Conservation (phyloP, 2,113 vertebrate species). For the Clupea harengus region DNA sequence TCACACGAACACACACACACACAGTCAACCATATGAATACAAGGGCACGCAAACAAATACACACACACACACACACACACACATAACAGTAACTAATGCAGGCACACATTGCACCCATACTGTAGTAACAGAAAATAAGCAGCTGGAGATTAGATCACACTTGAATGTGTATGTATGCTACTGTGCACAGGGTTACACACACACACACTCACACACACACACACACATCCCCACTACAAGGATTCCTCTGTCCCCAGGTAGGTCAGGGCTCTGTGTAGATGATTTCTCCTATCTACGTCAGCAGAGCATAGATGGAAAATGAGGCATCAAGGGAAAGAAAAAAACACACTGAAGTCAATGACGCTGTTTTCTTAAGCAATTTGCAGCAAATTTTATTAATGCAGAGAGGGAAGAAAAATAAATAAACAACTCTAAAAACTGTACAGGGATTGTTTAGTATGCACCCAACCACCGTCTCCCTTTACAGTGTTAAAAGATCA, state of each 20-base stretch:
- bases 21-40: not conserved
- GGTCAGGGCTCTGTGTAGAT: not conserved
- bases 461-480: slow-evolving; percentile 48
- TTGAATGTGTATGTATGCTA: too few relatives aligned
- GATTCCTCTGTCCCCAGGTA: not conserved
- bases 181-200: not conserved
- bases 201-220: not conserved
- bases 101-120: not conserved
- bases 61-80: not conserved
- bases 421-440: slow-evolving; percentile 48
- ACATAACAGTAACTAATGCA: not conserved
- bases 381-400: slow-evolving; percentile 71
- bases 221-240: not conserved
- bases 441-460: slow-evolving; percentile 59
- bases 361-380: slow-evolving; percentile 61
- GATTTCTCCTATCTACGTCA: not conserved
- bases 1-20: not conserved
- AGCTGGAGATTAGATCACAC: too few relatives aligned
- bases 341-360: not conserved
- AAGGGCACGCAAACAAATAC: not conserved
- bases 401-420: slow-evolving; percentile 52
- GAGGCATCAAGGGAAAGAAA: not conserved
- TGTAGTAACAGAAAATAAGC: not conserved
- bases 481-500: slow-evolving; percentile 44
- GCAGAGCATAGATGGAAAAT: not conserved